Evolutionary conservation across 2,113 vertebrate species (phyloP).

Genomic region (Serinus canaria): DNA sequence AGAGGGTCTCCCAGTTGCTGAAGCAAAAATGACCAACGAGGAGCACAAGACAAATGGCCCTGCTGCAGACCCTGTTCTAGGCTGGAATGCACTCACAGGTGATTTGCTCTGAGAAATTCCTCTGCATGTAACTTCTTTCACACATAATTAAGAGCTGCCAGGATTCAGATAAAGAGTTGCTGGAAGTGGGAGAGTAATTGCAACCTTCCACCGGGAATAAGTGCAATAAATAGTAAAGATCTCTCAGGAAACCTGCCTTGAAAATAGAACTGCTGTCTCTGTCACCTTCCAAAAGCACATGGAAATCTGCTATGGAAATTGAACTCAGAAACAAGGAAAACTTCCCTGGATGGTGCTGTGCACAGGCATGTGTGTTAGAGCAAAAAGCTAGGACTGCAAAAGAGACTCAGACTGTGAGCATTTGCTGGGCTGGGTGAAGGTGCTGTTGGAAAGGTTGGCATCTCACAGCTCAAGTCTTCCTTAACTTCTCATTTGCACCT

Average conservation of each 20-base stretch:
- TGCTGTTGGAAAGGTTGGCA: not conserved
- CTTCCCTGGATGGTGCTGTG: not conserved
- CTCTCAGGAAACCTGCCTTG: not conserved
- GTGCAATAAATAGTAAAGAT: slow-evolving; percentile 25
- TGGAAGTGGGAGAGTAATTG: slow-evolving; percentile 32
- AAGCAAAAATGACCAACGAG: not conserved
- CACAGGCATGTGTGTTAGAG: not conserved
- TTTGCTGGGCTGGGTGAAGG: not conserved
- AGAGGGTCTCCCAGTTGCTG: not conserved
- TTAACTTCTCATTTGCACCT: not conserved
- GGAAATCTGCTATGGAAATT: not conserved
- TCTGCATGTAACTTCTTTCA: not conserved
- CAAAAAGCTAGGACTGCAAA: not conserved
- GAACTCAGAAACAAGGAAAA: not conserved
- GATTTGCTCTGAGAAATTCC: not conserved
- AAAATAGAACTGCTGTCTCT: not conserved
- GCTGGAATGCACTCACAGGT: not conserved
- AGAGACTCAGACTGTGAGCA: not conserved
- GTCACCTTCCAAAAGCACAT: not conserved
- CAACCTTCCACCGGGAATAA: not conserved
- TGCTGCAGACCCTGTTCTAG: not conserved
- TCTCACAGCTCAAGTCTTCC: not conserved
- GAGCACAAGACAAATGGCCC: not conserved
- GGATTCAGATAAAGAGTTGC: not conserved
- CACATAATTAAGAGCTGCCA: slow-evolving; percentile 51